Conservation (phyloP, 2,888 invertebrate genomes). For the Patella depressa region DNA sequence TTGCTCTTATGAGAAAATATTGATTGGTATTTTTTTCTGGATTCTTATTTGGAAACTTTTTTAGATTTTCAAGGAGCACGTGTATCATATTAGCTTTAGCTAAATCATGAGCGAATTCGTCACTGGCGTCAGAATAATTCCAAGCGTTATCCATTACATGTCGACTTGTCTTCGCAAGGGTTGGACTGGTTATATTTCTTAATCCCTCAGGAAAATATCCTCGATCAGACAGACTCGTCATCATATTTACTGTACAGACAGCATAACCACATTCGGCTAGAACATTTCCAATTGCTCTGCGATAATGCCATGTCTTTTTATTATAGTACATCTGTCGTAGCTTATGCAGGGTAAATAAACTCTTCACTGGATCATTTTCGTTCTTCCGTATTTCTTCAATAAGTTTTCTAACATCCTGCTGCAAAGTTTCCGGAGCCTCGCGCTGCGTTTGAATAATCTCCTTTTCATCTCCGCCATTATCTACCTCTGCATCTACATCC, state of each 20-base stretch:
- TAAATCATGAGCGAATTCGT: slow-evolving; percentile 55
- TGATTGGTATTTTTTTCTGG: slow-evolving; percentile 1
- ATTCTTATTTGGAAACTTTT: not conserved
- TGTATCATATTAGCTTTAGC: not conserved
- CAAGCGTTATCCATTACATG: slow-evolving; percentile 66
- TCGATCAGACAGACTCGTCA: slow-evolving; percentile 61
- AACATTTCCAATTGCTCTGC: not conserved
- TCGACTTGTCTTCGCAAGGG: slow-evolving; percentile 68
- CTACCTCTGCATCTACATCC: no score
- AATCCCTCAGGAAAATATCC: slow-evolving; percentile 55
- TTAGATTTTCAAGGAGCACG: not conserved
- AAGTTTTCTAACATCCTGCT: not conserved
- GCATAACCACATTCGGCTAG: slow-evolving; percentile 19
- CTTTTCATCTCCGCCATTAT: no score
- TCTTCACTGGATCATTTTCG: not conserved
- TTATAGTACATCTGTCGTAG: not conserved
- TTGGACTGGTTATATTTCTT: slow-evolving; percentile 55
- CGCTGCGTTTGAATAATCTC: no score
- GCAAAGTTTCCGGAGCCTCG: not conserved
- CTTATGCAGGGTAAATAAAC: not conserved
- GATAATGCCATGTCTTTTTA: not conserved
- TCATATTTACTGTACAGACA: slow-evolving; percentile 60
- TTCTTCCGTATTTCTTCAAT: not conserved
- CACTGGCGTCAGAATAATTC: slow-evolving; percentile 66
- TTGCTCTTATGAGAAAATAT: slow-evolving; percentile 65